A percentile compares a stretch with the other conserved stretches of the same genome.
Conservation (phyloP, 2,113 vertebrate genomes). For the Orientallactaga bullata region DNA sequence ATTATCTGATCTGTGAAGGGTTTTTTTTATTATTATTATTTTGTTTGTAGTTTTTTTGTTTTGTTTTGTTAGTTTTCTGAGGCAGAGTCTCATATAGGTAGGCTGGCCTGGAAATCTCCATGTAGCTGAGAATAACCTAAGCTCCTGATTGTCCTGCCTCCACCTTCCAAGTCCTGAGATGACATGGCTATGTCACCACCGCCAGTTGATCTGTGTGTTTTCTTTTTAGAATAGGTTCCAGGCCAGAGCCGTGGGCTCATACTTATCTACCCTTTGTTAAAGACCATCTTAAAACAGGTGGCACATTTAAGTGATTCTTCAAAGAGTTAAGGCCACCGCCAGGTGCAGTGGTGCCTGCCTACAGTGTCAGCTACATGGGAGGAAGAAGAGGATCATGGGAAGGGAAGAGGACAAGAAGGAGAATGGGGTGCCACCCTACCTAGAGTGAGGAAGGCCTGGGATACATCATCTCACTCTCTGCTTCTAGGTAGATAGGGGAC, state of each 20-base stretch:
- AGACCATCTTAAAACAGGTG: neutral
- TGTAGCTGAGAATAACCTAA: neutral
- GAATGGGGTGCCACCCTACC: neutral
- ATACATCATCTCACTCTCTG: neutral
- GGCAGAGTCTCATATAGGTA: no score
- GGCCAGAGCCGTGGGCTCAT: neutral
- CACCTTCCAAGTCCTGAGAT: neutral
- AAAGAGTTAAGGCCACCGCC: neutral
- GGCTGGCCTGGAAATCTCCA: no score
- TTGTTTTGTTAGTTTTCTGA: no score
- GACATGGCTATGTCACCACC: neutral
- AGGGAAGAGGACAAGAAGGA: neutral
- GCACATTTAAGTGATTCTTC: neutral
- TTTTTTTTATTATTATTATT: no score
- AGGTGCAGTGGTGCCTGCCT: neutral
- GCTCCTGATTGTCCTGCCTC: neutral
- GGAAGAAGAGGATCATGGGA: neutral
- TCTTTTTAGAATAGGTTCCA: conserved; percentile 36
- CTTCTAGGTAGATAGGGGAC: neutral
- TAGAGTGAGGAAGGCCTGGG: neutral
- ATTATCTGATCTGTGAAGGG: no score
- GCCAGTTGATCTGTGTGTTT: neutral
- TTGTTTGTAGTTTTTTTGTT: no score
- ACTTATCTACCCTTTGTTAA: neutral
- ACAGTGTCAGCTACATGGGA: neutral